Evolutionary conservation across 2,113 vertebrate species (phyloP), one percentile per base, ranked within the genome.

Genomic region (Alligator mississippiensis): DNA sequence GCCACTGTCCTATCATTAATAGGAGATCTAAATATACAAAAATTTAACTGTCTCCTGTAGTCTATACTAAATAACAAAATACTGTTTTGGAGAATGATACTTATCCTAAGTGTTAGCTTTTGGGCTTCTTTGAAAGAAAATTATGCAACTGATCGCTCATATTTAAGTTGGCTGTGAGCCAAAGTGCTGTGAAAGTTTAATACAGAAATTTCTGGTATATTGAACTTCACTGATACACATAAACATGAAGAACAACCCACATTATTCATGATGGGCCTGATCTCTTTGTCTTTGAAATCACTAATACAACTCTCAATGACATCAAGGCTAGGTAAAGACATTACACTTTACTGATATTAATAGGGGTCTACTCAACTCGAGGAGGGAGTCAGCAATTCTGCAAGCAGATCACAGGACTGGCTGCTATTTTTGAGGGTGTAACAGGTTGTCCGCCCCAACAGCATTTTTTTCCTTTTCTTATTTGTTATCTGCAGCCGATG

Each of bases 171-270:
- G 1, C 87, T 77, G 87, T 0, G 60, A 94, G 89, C 5, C 77
- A 22, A 2, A 19, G 87, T 12, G 86, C 1, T 77, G 89, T 8
- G 77, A 2, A 15, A 5, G 82, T 30, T 77, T 76, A 12, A 0
- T 0, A 86, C 1, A 25, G 68, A 17, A 24, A 3, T 34, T 2
- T 24, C 79, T 11, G 72, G 74, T 2, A 5, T 30, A 87, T 22
- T 88, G 15, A 72, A 15, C 4, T 3, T 24, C 18, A 1, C 0
- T 22, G 27, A 11, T 24, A 14, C 14, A 21, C 77, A 15, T 1
- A 25, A 19, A 80, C 27, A 66, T 10, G 0, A 0, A 60, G 18
- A 75, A 8, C 22, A 1, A 21, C 4, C 63, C 34, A 8, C 6
- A 9, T 21, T 78, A 34, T 17, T 83, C 27, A 1, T 57, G 7